phyloP scores from a whole-genome alignment of 2,113 vertebrate genomes.

The Dendrocopos noguchii region DNA sequence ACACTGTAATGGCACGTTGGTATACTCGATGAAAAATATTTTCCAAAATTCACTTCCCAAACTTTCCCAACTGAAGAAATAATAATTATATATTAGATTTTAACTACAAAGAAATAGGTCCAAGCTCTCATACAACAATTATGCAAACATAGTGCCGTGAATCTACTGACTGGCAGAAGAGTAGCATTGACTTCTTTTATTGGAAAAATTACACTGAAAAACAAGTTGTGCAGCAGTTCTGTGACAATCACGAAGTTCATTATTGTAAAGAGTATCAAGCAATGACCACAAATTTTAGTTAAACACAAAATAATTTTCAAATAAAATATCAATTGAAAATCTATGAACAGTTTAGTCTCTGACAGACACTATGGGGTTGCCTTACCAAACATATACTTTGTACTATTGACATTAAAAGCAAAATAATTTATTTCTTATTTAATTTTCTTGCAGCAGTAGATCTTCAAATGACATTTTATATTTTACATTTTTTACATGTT shows the following conservation, averaged over 20 bases:
- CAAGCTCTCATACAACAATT: background rate
- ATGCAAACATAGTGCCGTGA: background rate
- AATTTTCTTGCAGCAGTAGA: background rate
- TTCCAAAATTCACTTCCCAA: constrained; percentile 8
- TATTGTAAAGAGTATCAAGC: background rate
- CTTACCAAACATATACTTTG: background rate
- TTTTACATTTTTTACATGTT: background rate
- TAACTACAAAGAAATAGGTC: background rate
- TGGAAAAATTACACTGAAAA: background rate
- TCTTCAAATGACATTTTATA: background rate
- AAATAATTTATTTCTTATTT: background rate
- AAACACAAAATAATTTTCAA: background rate
- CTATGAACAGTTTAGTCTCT: background rate
- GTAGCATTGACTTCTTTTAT: background rate
- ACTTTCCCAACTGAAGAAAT: background rate
- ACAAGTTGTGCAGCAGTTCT: background rate
- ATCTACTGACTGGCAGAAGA: background rate
- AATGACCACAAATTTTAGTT: background rate
- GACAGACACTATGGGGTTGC: background rate
- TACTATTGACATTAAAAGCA: background rate
- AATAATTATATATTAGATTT: background rate
- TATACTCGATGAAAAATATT: constrained; percentile 12
- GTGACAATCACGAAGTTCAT: background rate
- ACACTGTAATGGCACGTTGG: background rate
- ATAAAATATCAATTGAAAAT: background rate